Evolutionary conservation across 2,888 invertebrate species (phyloP).

Genomic region (Mythimna vitellina): DNA sequence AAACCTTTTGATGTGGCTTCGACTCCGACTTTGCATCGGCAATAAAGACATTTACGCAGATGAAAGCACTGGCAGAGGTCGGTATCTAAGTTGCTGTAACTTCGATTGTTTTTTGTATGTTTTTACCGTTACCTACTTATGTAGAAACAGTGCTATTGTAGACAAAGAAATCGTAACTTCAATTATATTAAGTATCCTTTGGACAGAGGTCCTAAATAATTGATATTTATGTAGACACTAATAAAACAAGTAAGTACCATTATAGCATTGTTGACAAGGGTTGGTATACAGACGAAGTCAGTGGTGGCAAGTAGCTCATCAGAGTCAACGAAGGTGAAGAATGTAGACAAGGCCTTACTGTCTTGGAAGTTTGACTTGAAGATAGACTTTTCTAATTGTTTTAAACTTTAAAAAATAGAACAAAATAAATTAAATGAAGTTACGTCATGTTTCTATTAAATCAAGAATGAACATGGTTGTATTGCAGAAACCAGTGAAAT

Average conservation of each 20-base stretch:
- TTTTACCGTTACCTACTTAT: not conserved
- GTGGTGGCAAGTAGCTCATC: conserved; percentile 53
- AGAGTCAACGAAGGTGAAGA: conserved; percentile 41
- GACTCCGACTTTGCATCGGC: too few species aligned
- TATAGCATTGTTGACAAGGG: conserved; percentile 30
- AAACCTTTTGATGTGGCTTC: too few species aligned
- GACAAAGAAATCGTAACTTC: not conserved
- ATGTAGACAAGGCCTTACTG: conserved; percentile 41
- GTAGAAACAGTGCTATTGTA: not conserved
- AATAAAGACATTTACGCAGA: too few species aligned
- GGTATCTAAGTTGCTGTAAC: too few species aligned
- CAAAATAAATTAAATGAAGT: not conserved
- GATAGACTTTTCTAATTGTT: conserved; percentile 35
- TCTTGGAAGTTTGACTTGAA: conserved; percentile 37
- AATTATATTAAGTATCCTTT: not conserved
- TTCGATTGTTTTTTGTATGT: not conserved
- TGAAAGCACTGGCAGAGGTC: too few species aligned
- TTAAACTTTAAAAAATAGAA: conserved; percentile 27
- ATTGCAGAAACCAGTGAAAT: too few species aligned
- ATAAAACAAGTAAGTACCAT: conserved; percentile 38
- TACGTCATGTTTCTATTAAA: not conserved
- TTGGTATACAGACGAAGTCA: conserved; percentile 45
- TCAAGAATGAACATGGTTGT: too few species aligned
- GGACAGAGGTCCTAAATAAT: too few species aligned
- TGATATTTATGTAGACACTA: too few species aligned